Percentiles rank a stretch among this genome's conserved stretches.
Evolutionary conservation across 1,140 invertebrate species (phyloP).

Genomic region (Tetragonula clypearis): DNA sequence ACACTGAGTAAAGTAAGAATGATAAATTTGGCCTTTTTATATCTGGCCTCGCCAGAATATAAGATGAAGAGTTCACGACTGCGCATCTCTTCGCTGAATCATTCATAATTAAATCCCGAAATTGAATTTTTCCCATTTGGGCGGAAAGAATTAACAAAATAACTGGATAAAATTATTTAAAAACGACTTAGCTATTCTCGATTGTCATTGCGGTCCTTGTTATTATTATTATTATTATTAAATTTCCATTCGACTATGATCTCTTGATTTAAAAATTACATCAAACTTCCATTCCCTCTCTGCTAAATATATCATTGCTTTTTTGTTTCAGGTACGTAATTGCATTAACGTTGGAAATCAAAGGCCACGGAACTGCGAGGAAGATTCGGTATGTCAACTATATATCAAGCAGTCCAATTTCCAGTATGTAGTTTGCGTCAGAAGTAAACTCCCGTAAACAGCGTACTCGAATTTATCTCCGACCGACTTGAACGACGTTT

Average conservation of each 20-base stretch:
- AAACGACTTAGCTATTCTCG: background rate
- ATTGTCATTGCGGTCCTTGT: background rate
- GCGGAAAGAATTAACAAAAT: background rate
- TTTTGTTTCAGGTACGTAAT: conserved; percentile 43
- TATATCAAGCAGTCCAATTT: background rate
- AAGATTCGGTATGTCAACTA: background rate
- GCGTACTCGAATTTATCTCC: background rate
- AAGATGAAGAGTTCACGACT: too few species aligned
- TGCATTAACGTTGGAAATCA: background rate
- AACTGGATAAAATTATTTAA: background rate
- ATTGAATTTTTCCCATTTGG: background rate
- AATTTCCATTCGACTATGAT: background rate
- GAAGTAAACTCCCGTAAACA: background rate
- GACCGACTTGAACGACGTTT: background rate
- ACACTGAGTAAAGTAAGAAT: too few species aligned
- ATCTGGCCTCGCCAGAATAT: too few species aligned
- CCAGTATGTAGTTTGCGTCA: background rate
- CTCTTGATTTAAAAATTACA: background rate
- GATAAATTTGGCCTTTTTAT: too few species aligned
- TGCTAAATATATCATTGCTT: background rate
- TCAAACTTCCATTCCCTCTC: background rate
- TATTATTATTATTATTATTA: background rate
- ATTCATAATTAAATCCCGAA: background rate
- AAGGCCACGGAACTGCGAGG: background rate
- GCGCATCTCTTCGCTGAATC: background rate